These are phyloP conservation scores for Pseudotriccus pelzelni DNA, from an alignment of 2,797 vertebrate genomes.

Conservation along the genomic window DNA sequence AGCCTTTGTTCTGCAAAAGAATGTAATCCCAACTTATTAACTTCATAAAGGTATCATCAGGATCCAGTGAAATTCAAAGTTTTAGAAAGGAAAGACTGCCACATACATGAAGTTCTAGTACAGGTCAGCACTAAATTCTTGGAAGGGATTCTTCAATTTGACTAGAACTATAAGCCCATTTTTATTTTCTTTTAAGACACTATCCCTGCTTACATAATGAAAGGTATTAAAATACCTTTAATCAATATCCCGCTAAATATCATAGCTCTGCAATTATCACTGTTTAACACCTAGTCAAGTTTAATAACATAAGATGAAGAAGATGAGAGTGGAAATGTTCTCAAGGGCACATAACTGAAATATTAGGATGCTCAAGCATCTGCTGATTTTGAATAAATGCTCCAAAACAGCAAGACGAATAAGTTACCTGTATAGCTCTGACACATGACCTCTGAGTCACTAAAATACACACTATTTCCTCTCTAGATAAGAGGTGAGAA, in stretches of 20 bases:
- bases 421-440: background rate
- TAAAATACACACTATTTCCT: background rate
- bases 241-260: background rate
- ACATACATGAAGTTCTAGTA: background rate
- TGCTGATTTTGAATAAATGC: background rate
- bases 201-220: background rate
- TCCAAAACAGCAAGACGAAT: background rate
- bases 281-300: background rate
- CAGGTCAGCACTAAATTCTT: background rate
- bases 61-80: background rate
- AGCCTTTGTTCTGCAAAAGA: background rate
- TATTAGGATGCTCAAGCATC: background rate
- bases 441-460: background rate
- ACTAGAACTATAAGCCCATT: background rate
- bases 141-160: background rate
- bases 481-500: background rate
- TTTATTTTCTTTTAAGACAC: background rate
- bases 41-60: background rate
- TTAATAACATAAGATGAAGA: background rate
- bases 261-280: background rate
- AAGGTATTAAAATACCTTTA: background rate
- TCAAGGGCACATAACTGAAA: background rate
- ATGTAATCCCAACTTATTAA: background rate
- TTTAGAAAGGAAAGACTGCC: background rate
- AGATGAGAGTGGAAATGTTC: background rate